Conservation (phyloP, 2,113 vertebrate genomes). For the Thryonomys swinderianus region DNA sequence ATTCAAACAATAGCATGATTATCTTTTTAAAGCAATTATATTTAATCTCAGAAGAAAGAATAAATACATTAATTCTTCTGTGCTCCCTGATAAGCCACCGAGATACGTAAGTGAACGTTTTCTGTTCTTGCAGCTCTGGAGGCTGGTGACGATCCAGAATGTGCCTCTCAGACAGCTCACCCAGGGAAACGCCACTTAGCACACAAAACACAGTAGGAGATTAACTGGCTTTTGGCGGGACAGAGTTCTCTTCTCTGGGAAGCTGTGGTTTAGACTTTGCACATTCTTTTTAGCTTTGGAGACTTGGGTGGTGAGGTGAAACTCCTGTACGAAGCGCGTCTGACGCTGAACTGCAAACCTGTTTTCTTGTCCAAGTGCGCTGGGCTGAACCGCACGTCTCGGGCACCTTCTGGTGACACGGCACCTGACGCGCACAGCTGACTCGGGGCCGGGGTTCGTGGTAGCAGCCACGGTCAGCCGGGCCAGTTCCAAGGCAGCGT, state of each 20-base stretch:
- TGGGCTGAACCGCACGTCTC: not conserved
- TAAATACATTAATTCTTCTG: slow-evolving; percentile 84
- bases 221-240: slow-evolving; percentile 62
- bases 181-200: slow-evolving; percentile 13
- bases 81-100: slow-evolving; percentile 80
- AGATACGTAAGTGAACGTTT: slow-evolving; percentile 79
- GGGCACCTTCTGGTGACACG: not conserved
- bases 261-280: slow-evolving; percentile 44
- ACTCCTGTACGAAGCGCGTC: not conserved
- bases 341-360: not conserved
- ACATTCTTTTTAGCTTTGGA: slow-evolving; percentile 54
- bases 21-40: slow-evolving; percentile 90
- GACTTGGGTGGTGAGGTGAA: not conserved
- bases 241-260: not conserved
- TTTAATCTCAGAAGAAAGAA: slow-evolving; percentile 88
- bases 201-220: slow-evolving; percentile 57
- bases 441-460: not conserved
- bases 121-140: slow-evolving; percentile 72
- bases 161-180: slow-evolving; percentile 46
- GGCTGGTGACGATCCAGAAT: slow-evolving; percentile 63
- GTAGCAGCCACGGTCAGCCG: not conserved
- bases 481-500: not conserved
- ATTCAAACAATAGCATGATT: slow-evolving; percentile 88
- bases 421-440: not conserved
- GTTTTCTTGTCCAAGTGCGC: not conserved